Base-by-base conservation (phyloP, 1,140 invertebrate species). In the Heliconius hermathena region DNA sequence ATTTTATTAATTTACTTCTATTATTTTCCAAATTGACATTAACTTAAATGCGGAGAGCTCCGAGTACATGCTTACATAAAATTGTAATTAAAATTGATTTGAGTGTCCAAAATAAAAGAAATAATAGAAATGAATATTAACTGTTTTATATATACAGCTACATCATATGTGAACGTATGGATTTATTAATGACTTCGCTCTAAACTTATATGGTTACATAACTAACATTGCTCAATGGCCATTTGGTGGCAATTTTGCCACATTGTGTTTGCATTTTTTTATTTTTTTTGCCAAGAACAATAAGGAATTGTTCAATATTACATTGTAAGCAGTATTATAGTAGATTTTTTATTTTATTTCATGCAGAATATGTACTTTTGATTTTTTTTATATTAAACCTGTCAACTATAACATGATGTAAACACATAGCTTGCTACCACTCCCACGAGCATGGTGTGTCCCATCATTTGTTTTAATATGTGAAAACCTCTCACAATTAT, bases 401-500 rank as follows among this genome's bases (percentile, higher is more conserved):
- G 60, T 66, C 60, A 29, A 26, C 22, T 66, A 66, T 11, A 66
- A 66, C 60, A 66, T 66, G 49, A 71, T 74, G 73, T 79, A 75
- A 60, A 75, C 41, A 66, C 60, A 22, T 66, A 66, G 22, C 26
- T 29, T 36, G 70, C n/a, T 76, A 18, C 18, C 16, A 18, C 74
- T 79, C 78, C 78, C 78, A 79, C 78, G 78, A 80, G 74, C 54
- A 80, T 80, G 79, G 79, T 73, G 70, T 76, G 74, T 82, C 81
- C 85, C 84, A 85, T 74, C 74, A 74, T 71, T 82, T 80, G 76
- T 82, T 83, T 73, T 81, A 84, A 71, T 71, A 78, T 86, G 84
- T 85, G 85, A 88, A 88, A 80, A 81, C 83, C 76, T 83, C 80
- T 81, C 76, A 81, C 81, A 85, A 87, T 88, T 90, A 86, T 82